A percentile compares a stretch with the other conserved stretches of the same genome.
Evolutionary conservation across 2,113 vertebrate genomes (phyloP).

Genomic region (Hippocampus barbouri): DNA sequence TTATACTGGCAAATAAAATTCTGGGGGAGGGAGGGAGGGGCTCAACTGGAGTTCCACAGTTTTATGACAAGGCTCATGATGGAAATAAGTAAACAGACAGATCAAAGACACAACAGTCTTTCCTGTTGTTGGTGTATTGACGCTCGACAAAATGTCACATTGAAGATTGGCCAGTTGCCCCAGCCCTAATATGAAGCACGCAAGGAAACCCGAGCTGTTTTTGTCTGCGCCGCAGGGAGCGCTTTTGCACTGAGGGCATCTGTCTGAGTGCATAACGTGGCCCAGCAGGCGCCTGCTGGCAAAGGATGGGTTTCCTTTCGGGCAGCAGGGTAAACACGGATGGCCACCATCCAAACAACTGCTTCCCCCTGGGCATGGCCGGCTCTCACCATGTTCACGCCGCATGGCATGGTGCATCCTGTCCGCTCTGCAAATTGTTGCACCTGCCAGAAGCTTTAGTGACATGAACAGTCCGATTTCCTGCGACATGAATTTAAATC

Average conservation of each 20-base stretch:
- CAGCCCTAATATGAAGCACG: not conserved
- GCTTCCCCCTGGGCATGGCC: conserved; percentile 11
- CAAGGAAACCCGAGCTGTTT: conserved; percentile 21
- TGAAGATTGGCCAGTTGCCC: not conserved
- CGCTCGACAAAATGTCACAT: not conserved
- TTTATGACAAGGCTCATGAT: too few relatives aligned
- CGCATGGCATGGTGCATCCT: not conserved
- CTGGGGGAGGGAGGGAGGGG: too few relatives aligned
- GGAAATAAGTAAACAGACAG: too few relatives aligned
- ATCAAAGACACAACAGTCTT: not conserved
- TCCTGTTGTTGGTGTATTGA: not conserved
- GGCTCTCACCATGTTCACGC: not conserved
- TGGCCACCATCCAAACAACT: conserved; percentile 25
- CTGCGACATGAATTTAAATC: conserved; percentile 1
- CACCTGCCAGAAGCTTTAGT: conserved; percentile 16
- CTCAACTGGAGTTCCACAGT: too few relatives aligned
- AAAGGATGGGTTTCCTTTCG: conserved; percentile 14
- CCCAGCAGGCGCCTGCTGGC: conserved; percentile 7
- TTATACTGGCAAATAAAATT: too few relatives aligned
- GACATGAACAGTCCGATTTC: conserved; percentile 21
- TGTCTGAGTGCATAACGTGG: conserved; percentile 3
- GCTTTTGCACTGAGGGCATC: conserved; percentile 4
- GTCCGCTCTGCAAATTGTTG: conserved; percentile 17
- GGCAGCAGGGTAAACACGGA: conserved; percentile 4
- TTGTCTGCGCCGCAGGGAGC: conserved; percentile 18